phyloP scores from a whole-genome alignment of 2,888 invertebrate genomes.

The Chrysolina americana region DNA sequence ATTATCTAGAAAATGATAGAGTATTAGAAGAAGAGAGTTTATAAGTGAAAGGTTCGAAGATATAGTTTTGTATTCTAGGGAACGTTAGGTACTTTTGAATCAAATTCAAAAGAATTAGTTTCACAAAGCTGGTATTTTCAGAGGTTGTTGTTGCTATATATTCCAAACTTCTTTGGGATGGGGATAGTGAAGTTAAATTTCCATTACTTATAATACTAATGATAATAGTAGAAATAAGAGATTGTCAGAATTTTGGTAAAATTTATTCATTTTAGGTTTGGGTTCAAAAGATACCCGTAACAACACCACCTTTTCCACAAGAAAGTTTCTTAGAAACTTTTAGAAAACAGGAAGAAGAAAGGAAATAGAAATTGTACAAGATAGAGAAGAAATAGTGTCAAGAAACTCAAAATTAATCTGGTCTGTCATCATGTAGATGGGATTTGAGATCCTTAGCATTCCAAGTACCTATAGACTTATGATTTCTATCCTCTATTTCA shows the following conservation, averaged over 20 bases:
- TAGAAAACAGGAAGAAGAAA: neutral
- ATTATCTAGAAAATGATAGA: too few species aligned
- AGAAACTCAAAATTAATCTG: neutral
- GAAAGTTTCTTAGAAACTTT: slow-evolving; percentile 1
- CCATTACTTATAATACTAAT: neutral
- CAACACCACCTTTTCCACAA: slow-evolving; percentile 20
- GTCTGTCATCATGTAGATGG: slow-evolving; percentile 31
- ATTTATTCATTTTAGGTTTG: too few species aligned
- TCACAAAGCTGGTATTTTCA: too few species aligned
- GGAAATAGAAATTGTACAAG: neutral
- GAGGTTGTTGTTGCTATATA: too few species aligned
- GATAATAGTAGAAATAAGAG: neutral
- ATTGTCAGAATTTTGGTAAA: too few species aligned
- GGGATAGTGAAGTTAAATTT: neutral
- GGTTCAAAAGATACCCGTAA: neutral
- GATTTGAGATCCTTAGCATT: slow-evolving; percentile 36
- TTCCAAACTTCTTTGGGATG: too few species aligned
- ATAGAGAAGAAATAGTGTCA: neutral
- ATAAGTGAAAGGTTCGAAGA: too few species aligned
- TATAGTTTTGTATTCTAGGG: too few species aligned
- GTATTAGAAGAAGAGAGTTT: too few species aligned
- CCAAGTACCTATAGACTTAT: slow-evolving; percentile 30
- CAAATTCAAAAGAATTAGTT: too few species aligned
- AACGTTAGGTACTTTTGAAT: too few species aligned
- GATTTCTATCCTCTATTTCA: slow-evolving; percentile 19